These are phyloP conservation scores for Nymphalis urticae DNA, from an alignment of 2,888 invertebrate genomes.

Conservation along the genomic window DNA sequence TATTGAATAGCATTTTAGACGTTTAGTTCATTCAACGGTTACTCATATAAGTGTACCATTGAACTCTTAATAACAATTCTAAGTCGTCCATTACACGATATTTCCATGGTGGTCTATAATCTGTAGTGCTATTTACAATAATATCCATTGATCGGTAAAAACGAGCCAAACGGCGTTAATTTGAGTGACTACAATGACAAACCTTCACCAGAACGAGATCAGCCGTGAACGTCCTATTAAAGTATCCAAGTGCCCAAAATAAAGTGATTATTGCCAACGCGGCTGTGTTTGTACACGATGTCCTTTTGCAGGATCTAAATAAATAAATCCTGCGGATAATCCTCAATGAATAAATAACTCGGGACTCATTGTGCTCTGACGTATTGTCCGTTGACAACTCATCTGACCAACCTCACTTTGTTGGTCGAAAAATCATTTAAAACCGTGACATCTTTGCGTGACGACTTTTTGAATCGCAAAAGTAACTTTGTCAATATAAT, in stretches of 20 bases:
- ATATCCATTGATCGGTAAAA: slow-evolving; percentile 52
- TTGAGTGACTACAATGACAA: slow-evolving; percentile 57
- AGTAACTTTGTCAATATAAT: slow-evolving; percentile 19
- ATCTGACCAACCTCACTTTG: slow-evolving; percentile 39
- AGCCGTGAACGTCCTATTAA: slow-evolving; percentile 52
- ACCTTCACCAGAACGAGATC: slow-evolving; percentile 67
- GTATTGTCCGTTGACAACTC: slow-evolving; percentile 74
- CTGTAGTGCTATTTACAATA: slow-evolving; percentile 64
- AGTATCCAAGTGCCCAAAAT: slow-evolving; percentile 51
- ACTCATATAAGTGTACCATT: background rate
- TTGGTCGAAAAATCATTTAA: background rate
- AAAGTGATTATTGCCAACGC: slow-evolving; percentile 59
- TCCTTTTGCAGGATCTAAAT: slow-evolving; percentile 64
- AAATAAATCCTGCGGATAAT: slow-evolving; percentile 68
- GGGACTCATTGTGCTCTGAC: slow-evolving; percentile 65
- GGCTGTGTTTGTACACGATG: slow-evolving; percentile 62
- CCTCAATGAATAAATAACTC: slow-evolving; percentile 78
- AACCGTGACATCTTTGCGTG: background rate
- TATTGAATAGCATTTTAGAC: background rate
- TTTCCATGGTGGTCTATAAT: slow-evolving; percentile 51
- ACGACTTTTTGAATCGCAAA: slow-evolving; percentile 8
- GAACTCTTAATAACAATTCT: slow-evolving; percentile 16
- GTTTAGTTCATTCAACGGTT: slow-evolving; percentile 5
- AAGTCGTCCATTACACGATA: slow-evolving; percentile 29
- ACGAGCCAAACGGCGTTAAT: slow-evolving; percentile 61